Percentiles rank a stretch among this genome's conserved stretches.
phyloP scores from a whole-genome alignment of 2,888 invertebrate species.

The Melipona beecheii region DNA sequence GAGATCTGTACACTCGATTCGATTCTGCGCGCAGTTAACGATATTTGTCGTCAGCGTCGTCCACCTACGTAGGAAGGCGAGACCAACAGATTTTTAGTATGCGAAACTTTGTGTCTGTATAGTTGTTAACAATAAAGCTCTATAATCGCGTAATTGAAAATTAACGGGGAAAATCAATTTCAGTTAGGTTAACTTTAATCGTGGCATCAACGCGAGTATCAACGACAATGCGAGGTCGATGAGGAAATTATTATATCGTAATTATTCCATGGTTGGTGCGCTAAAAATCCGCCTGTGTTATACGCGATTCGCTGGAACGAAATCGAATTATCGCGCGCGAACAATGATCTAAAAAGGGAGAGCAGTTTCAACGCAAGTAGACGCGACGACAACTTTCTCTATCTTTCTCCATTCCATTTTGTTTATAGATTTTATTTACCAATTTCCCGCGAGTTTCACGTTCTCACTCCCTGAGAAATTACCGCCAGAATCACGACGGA shows the following conservation, averaged over 20 bases:
- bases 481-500: neutral
- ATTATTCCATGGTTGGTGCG: rapidly evolving
- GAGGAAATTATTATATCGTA: neutral
- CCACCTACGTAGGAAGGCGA: neutral
- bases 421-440: neutral
- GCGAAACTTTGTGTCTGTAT: neutral
- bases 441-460: conserved; percentile 1
- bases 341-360: too few species aligned
- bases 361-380: too few species aligned
- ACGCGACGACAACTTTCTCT: neutral
- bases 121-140: neutral
- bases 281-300: neutral
- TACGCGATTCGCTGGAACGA: too few species aligned
- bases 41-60: neutral
- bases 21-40: neutral
- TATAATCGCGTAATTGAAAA: neutral
- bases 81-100: neutral
- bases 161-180: neutral
- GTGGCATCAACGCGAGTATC: neutral
- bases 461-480: conserved; percentile 27
- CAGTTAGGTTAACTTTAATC: neutral
- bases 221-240: neutral
- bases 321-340: too few species aligned
- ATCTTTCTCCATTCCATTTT: too few species aligned
- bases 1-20: neutral